phyloP scores from a whole-genome alignment of 1,140 invertebrate genomes.

The Diorhabda sublineata region DNA sequence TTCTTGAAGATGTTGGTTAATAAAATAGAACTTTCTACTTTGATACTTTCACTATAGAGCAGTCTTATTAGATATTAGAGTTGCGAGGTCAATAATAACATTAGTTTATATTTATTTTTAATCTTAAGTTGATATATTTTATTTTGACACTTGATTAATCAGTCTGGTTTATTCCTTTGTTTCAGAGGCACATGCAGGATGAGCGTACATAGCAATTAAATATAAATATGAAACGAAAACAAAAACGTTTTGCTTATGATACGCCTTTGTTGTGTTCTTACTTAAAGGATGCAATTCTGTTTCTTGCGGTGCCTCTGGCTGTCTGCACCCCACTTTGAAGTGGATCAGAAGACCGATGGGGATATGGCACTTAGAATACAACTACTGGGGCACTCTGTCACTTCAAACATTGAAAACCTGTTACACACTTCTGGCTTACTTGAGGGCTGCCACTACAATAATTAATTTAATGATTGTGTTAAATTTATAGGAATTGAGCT shows the following conservation, averaged over 20 bases:
- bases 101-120: no score
- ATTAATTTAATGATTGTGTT: no score
- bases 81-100: no score
- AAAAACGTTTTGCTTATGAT: slow-evolving; percentile 38
- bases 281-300: slow-evolving; percentile 45
- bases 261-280: slow-evolving; percentile 46
- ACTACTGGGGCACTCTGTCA: slow-evolving; percentile 10
- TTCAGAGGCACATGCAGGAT: slow-evolving; percentile 76
- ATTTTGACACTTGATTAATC: slow-evolving; percentile 46
- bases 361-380: slow-evolving; percentile 21
- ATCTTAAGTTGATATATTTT: no score
- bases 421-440: not conserved
- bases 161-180: slow-evolving; percentile 60
- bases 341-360: slow-evolving; percentile 43
- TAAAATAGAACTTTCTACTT: no score
- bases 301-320: slow-evolving; percentile 49
- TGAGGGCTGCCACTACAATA: not conserved
- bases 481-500: no score
- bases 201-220: slow-evolving; percentile 45
- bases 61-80: no score
- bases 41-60: no score
- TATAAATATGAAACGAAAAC: slow-evolving; percentile 17
- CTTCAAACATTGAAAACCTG: slow-evolving; percentile 28
- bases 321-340: slow-evolving; percentile 35
- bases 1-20: no score